Evolutionary conservation across 1,140 invertebrate genomes (phyloP), one percentile per base, ranked within the genome.

Genomic region (Lepidostoma basale): DNA sequence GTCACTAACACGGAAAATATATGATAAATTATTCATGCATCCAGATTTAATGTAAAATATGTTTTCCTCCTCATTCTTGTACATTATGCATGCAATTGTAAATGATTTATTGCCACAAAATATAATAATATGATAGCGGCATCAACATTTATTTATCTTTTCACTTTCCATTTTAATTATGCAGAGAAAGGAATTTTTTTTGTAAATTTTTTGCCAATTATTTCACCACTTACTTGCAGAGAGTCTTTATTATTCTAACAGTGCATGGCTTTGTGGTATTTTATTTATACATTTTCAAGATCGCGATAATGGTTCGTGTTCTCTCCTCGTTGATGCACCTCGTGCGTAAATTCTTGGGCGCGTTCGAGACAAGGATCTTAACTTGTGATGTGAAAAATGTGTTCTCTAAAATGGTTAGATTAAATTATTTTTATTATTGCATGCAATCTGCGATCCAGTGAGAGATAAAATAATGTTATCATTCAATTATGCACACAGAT

Each of bases 81-180:
- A 18, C 33, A 36, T 33, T 56, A 56, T 56, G 52, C 52, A 33
- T 56, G 52, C n/a, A 33, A 22, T 30, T 20, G 33, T 33, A 33
- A n/a, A n/a, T 18, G 26, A 56, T 56, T 18, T 33, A 20, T 20
- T 56, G 52, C 18, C 52, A 33, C n/a, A n/a, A n/a, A n/a, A n/a
- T n/a, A 56, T 26, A 33, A 47, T 56, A 33, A 33, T 14, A 22
- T 33, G 16, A 30, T 14, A 54, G 23, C 14, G 23, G n/a, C 49
- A 9, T 30, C 6, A 56, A 18, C 52, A 20, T 56, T 54, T 30
- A 54, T 56, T 54, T 30, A 54, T 45, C 16, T 12, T 54, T 56
- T 56, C 28, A 56, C 52, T 56, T 56, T 56, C 52, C 28, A 56
- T 56, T 56, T 20, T 33, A 56, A 16, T 20, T 18, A 56, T 56